phyloP scores from a whole-genome alignment of 1,140 invertebrate genomes.

The Tyrophagus putrescentiae region DNA sequence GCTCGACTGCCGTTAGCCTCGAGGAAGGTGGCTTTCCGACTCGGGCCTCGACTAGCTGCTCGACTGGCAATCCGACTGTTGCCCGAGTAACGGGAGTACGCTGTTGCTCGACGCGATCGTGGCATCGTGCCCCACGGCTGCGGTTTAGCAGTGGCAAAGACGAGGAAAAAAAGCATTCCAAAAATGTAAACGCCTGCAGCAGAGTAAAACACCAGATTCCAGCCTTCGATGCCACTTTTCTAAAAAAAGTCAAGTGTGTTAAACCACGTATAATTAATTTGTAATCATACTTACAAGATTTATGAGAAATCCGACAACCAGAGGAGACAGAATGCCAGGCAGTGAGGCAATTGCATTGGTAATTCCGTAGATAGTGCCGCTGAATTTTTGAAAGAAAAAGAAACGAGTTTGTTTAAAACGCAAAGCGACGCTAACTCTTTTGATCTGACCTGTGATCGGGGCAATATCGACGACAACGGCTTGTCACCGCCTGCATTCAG shows the following conservation, averaged over 20 bases:
- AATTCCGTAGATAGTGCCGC: constrained; percentile 53
- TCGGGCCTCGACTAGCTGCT: neutral
- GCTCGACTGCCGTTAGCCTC: neutral
- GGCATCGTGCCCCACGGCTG: constrained; percentile 1
- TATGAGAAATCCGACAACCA: constrained; percentile 40
- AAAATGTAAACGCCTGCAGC: constrained; percentile 9
- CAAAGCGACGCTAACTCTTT: neutral
- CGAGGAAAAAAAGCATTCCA: constrained; percentile 9
- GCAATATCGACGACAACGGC: constrained; percentile 47
- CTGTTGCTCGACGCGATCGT: neutral
- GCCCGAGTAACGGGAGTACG: neutral
- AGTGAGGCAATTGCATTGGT: constrained; percentile 42
- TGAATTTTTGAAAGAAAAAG: neutral
- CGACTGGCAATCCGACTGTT: constrained; percentile 6
- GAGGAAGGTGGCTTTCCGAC: neutral
- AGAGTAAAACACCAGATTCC: constrained; percentile 10
- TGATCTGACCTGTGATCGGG: constrained; percentile 32
- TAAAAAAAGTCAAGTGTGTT: neutral
- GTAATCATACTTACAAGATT: constrained; percentile 29
- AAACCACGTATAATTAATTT: neutral
- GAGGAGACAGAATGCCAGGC: constrained; percentile 31
- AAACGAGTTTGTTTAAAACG: neutral
- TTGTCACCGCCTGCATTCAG: constrained; percentile 27
- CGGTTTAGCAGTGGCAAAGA: constrained; percentile 11
- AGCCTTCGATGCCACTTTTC: neutral